Evolutionary conservation across 1,140 invertebrate genomes (phyloP).

Genomic region (Brachionus angularis): DNA sequence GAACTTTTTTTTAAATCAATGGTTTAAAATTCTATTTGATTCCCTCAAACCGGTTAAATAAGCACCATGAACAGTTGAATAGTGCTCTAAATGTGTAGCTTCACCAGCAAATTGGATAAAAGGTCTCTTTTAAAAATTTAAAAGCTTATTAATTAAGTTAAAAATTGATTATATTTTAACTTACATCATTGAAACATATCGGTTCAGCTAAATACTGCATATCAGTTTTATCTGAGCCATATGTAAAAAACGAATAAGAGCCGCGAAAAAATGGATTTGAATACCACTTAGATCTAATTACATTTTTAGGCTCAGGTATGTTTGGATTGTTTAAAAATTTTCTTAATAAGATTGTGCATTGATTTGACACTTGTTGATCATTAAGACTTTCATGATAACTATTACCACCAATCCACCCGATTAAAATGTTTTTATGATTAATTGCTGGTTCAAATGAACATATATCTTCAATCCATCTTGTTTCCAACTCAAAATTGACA

Average conservation of each 20-base stretch:
- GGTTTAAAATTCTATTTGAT: slow-evolving; percentile 63
- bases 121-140: slow-evolving; percentile 61
- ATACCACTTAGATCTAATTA: slow-evolving; percentile 23
- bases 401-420: slow-evolving; percentile 39
- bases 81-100: slow-evolving; percentile 85
- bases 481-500: not conserved
- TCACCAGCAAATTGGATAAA: slow-evolving; percentile 81
- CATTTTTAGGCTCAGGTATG: slow-evolving; percentile 8
- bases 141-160: not conserved
- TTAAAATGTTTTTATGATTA: not conserved
- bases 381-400: not conserved
- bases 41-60: slow-evolving; percentile 80
- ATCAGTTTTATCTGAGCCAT: slow-evolving; percentile 44
- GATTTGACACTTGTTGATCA: slow-evolving; percentile 6
- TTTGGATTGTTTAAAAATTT: not conserved
- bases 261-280: not conserved
- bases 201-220: slow-evolving; percentile 7
- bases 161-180: not conserved
- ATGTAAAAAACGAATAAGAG: not conserved
- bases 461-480: slow-evolving; percentile 27
- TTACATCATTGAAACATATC: not conserved
- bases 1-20: no score
- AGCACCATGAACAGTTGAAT: slow-evolving; percentile 88
- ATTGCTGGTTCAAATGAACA: slow-evolving; percentile 11
- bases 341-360: slow-evolving; percentile 5